Conservation (phyloP, 2,888 invertebrate genomes). For the Sycophila texana region DNA sequence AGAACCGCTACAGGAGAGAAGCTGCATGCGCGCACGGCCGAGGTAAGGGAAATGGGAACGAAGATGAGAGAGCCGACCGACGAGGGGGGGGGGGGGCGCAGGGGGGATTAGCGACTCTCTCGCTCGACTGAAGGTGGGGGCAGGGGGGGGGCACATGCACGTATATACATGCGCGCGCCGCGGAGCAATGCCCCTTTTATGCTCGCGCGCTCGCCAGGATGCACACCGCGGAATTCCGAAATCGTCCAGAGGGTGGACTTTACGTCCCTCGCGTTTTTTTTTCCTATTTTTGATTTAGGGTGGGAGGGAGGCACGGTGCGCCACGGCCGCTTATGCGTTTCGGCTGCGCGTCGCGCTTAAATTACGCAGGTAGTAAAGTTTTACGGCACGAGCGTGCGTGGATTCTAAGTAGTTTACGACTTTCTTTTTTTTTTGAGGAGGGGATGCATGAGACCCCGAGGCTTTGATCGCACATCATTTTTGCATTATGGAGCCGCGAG, state of each 20-base stretch:
- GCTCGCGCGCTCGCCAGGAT: conserved; percentile 22
- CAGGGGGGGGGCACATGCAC: conserved; percentile 26
- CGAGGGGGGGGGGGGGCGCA: conserved; percentile 14
- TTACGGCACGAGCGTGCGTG: no score
- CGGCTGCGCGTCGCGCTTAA: no score
- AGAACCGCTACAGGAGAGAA: conserved; percentile 41
- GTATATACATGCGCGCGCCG: conserved; percentile 2
- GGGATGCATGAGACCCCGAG: no score
- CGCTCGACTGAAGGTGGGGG: conserved; percentile 10
- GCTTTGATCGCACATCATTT: no score
- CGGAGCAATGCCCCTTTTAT: conserved; percentile 54
- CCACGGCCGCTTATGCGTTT: no score
- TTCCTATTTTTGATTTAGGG: conserved; percentile 4
- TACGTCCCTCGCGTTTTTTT: background rate
- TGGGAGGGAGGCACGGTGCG: background rate
- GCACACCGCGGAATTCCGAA: conserved; percentile 17
- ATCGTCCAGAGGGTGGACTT: conserved; percentile 2
- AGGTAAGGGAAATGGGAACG: conserved; percentile 51
- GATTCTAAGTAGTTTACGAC: no score
- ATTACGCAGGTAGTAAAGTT: no score
- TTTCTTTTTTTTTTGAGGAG: no score
- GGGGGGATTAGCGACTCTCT: conserved; percentile 49
- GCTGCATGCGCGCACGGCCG: conserved; percentile 1
- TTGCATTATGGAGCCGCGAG: no score
- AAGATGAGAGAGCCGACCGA: conserved; percentile 46